phyloP scores from a whole-genome alignment of 2,113 vertebrate species.

The Cnemophilus loriae region DNA sequence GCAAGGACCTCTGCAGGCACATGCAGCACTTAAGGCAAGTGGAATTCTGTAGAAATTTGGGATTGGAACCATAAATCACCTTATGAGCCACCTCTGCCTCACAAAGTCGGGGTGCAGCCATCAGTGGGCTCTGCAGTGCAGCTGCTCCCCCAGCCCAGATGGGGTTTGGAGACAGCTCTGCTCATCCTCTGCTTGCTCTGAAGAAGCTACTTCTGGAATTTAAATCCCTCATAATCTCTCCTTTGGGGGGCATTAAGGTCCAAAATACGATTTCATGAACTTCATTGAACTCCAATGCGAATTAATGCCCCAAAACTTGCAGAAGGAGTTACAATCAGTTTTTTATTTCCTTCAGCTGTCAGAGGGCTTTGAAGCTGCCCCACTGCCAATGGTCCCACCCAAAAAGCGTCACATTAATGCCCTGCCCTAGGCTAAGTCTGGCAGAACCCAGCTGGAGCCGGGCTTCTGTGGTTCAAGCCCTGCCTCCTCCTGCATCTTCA shows the following conservation, averaged over 20 bases:
- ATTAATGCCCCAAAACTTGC: not conserved
- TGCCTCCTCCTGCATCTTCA: not conserved
- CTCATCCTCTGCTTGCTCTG: not conserved
- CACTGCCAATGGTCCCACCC: not conserved
- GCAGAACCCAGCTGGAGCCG: not conserved
- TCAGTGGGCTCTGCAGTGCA: not conserved
- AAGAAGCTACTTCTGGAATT: not conserved
- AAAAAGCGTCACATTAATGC: not conserved
- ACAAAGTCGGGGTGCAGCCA: not conserved
- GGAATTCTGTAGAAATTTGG: not conserved
- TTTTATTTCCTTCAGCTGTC: not conserved
- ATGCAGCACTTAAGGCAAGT: not conserved
- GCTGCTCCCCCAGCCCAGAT: fast-evolving
- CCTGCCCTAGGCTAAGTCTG: not conserved
- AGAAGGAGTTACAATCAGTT: not conserved
- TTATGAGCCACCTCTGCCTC: not conserved
- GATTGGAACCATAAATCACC: not conserved
- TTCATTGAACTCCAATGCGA: fast-evolving
- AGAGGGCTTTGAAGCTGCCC: not conserved
- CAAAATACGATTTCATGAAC: not conserved
- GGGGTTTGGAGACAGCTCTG: not conserved
- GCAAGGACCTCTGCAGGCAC: not conserved
- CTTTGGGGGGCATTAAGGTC: not conserved
- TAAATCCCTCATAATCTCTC: not conserved
- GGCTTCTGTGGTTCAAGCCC: not conserved